Conservation (phyloP, 2,113 vertebrate genomes). For the Oncorhynchus nerka region DNA sequence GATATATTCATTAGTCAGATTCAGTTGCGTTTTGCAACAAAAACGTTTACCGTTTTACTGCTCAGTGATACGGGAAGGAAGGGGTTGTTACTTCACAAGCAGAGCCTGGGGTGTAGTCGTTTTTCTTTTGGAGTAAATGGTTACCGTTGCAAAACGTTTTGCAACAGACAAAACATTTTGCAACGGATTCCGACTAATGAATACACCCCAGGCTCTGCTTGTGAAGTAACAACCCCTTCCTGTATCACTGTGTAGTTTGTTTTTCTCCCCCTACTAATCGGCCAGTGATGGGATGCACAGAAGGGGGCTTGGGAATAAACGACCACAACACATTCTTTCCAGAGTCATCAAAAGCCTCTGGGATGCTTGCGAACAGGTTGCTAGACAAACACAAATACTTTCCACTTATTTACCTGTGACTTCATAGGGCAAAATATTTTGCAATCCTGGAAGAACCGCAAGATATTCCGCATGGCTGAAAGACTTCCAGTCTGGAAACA, state of each 20-base stretch:
- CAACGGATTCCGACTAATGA: too few species aligned
- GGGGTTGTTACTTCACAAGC: background rate
- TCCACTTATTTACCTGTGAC: conserved; percentile 72
- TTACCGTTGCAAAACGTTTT: too few species aligned
- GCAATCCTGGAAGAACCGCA: conserved; percentile 44
- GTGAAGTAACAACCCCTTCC: conserved; percentile 1
- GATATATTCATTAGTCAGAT: too few species aligned
- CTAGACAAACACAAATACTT: conserved; percentile 65
- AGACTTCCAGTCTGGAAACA: conserved; percentile 37
- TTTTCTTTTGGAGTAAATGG: too few species aligned
- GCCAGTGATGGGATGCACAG: conserved; percentile 48
- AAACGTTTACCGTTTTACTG: background rate
- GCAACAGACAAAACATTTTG: too few species aligned
- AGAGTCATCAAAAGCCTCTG: conserved; percentile 30
- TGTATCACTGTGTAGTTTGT: conserved; percentile 9
- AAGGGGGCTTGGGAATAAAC: conserved; percentile 53
- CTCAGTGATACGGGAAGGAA: conserved; percentile 11
- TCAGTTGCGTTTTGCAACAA: too few species aligned
- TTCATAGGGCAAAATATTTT: conserved; percentile 56
- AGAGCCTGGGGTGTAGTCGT: background rate
- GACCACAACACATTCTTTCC: conserved; percentile 67
- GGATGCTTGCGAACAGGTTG: conserved; percentile 40
- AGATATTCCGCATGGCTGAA: conserved; percentile 32
- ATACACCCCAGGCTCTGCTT: background rate
- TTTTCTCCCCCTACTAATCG: conserved; percentile 8